These are phyloP conservation scores for Pandemis cinnamomeana DNA, from an alignment of 2,888 invertebrate genomes.

Conservation along the genomic window DNA sequence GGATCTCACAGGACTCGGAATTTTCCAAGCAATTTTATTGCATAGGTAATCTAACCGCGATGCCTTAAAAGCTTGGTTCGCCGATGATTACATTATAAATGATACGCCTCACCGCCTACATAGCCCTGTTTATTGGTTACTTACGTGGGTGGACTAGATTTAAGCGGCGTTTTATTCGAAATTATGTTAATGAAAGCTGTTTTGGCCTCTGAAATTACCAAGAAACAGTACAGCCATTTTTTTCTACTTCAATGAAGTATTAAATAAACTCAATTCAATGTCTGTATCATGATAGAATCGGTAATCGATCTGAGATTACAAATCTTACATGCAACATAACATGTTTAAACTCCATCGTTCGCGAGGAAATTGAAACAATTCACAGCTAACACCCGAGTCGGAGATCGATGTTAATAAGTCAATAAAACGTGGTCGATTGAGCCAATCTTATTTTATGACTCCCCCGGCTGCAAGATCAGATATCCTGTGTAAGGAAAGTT, in stretches of 20 bases:
- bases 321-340: constrained; percentile 39
- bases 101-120: neutral
- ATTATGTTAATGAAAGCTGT: constrained; percentile 1
- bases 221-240: no score
- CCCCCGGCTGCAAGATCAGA: constrained; percentile 71
- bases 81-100: constrained; percentile 38
- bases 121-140: constrained; percentile 1
- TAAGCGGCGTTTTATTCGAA: neutral
- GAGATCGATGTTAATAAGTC: constrained; percentile 80
- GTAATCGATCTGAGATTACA: constrained; percentile 27
- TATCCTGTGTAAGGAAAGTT: constrained; percentile 58
- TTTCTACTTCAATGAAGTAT: neutral
- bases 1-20: constrained; percentile 71
- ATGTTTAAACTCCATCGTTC: constrained; percentile 31
- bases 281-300: neutral
- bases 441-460: constrained; percentile 79
- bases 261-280: neutral
- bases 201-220: neutral
- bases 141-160: constrained; percentile 2
- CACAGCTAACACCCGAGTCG: constrained; percentile 63
- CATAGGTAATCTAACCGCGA: constrained; percentile 54
- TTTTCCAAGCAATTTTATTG: constrained; percentile 66
- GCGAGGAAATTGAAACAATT: constrained; percentile 47
- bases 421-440: constrained; percentile 77
- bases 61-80: constrained; percentile 52